Evolutionary conservation across 1,140 invertebrate genomes (phyloP).

Genomic region (Diabrotica undecimpunctata): DNA sequence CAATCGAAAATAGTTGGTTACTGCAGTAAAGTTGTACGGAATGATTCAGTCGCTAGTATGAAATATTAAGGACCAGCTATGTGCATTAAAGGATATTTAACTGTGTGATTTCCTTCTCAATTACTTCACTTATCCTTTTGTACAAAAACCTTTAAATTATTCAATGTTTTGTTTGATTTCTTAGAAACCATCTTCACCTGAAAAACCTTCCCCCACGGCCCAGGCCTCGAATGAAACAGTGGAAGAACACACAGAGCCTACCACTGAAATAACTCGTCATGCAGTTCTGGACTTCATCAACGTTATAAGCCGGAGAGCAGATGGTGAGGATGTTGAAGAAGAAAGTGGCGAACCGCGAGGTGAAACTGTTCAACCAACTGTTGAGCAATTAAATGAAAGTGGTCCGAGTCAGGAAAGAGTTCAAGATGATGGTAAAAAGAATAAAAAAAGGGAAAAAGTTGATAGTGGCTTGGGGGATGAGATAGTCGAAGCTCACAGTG

Average conservation of each 20-base stretch:
- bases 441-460: constrained; percentile 51
- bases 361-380: neutral
- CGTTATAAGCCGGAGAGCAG: constrained; percentile 13
- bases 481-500: constrained; percentile 28
- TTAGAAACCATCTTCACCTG: no score
- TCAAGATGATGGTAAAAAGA: constrained; percentile 18
- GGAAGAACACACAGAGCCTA: neutral
- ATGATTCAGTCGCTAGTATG: no score
- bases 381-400: neutral
- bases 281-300: constrained; percentile 18
- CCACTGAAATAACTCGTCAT: constrained; percentile 19
- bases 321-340: constrained; percentile 12
- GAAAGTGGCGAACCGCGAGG: constrained; percentile 9
- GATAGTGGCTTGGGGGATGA: constrained; percentile 57
- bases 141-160: no score
- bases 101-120: no score
- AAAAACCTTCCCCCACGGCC: no score
- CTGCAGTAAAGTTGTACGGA: no score
- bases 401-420: constrained; percentile 9
- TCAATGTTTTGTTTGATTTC: no score
- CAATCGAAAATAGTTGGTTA: no score
- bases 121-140: no score
- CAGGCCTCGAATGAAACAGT: no score
- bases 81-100: no score
- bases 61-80: no score